Percentiles rank a stretch among this genome's conserved stretches.
phyloP scores from a whole-genome alignment of 2,797 vertebrate species.

The Lithobates pipiens region DNA sequence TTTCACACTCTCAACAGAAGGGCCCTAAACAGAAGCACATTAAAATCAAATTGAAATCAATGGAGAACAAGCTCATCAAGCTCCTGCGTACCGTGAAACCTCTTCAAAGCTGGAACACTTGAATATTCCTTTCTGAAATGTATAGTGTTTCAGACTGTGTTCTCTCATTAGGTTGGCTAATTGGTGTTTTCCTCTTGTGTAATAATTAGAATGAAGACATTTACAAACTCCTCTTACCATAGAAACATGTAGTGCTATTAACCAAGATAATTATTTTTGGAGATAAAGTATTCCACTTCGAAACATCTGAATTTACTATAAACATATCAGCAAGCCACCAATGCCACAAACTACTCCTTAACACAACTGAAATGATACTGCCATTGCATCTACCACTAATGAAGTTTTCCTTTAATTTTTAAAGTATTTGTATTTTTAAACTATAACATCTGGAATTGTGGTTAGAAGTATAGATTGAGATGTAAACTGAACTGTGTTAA shows the following conservation, averaged over 20 bases:
- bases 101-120: slow-evolving; percentile 60
- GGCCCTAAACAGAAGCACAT: slow-evolving; percentile 66
- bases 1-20: slow-evolving; percentile 64
- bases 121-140: background rate
- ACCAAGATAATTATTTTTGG: background rate
- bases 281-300: background rate
- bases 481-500: no score
- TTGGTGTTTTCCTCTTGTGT: slow-evolving; percentile 17
- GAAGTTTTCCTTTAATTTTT: no score
- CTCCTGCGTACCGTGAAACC: slow-evolving; percentile 57
- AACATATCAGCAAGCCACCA: background rate
- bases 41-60: slow-evolving; percentile 71
- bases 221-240: background rate
- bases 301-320: background rate
- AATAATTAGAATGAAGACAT: slow-evolving; percentile 24
- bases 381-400: background rate
- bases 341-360: background rate
- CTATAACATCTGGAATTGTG: no score
- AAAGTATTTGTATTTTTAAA: no score
- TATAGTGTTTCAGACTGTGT: slow-evolving; percentile 22
- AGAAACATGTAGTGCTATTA: background rate
- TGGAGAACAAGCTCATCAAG: slow-evolving; percentile 52
- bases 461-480: no score
- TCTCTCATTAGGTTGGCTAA: slow-evolving; percentile 35
- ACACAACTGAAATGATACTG: background rate